Evolutionary conservation across 1,140 invertebrate genomes (phyloP).

Genomic region (Arion vulgaris): DNA sequence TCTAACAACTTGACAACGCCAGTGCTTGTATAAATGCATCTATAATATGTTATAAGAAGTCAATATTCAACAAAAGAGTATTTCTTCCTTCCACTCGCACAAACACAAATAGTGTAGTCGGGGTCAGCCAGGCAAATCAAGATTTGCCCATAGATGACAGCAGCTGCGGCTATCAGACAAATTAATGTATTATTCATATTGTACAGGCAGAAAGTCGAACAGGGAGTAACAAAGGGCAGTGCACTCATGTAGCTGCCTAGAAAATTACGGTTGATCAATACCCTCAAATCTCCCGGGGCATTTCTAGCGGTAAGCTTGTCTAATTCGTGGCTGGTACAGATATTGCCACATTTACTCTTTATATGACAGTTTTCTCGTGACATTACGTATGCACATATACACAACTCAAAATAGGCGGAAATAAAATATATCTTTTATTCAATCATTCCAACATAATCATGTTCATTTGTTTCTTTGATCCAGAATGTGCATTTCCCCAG

Average conservation of each 20-base stretch:
- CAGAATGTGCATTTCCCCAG: no score
- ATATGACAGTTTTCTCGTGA: background rate
- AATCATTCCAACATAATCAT: background rate
- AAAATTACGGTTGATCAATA: background rate
- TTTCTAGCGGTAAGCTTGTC: background rate
- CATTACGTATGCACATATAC: background rate
- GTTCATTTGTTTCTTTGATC: background rate
- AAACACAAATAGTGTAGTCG: no score
- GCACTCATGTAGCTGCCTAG: background rate
- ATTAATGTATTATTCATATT: conserved; percentile 12
- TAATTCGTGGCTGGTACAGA: background rate
- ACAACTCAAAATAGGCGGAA: background rate
- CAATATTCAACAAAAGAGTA: no score
- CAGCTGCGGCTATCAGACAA: background rate
- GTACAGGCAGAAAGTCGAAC: background rate
- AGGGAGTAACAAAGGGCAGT: background rate
- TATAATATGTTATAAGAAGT: no score
- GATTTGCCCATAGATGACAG: background rate
- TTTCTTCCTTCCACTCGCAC: no score
- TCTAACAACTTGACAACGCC: no score
- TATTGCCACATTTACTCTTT: background rate
- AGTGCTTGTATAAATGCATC: no score
- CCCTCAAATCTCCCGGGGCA: background rate
- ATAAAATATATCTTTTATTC: background rate
- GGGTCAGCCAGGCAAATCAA: background rate